Conservation (phyloP, 1,140 invertebrate genomes). For the Ylistrum balloti region DNA sequence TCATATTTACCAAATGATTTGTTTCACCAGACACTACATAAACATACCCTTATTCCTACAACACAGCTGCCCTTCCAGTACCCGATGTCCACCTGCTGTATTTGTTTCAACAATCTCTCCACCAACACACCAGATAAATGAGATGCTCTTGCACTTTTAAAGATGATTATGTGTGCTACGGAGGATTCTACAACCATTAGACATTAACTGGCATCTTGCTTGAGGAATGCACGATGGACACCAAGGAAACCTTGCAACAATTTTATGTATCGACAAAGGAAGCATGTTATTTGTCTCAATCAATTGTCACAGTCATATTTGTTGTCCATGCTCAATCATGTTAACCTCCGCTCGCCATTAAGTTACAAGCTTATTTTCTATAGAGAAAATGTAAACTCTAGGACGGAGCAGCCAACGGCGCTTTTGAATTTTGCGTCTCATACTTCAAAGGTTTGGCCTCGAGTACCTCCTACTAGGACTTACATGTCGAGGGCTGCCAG, state of each 20-base stretch:
- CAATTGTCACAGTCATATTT: neutral
- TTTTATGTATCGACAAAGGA: neutral
- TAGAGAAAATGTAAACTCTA: neutral
- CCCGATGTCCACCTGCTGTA: neutral
- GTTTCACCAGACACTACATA: too few species aligned
- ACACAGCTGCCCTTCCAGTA: neutral
- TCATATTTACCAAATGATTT: too few species aligned
- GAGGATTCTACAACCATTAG: neutral
- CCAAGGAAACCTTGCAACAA: neutral
- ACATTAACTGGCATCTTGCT: neutral
- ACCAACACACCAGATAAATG: neutral
- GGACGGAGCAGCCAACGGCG: too few species aligned
- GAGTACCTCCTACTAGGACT: neutral
- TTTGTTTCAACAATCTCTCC: too few species aligned
- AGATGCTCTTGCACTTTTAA: neutral
- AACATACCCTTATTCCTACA: too few species aligned
- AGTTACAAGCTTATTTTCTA: neutral
- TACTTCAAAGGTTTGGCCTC: neutral
- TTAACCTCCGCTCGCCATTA: neutral
- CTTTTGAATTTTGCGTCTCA: neutral
- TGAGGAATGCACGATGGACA: neutral
- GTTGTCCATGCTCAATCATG: slow-evolving; percentile 11
- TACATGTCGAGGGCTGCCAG: neutral
- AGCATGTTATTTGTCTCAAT: neutral
- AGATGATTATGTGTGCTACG: neutral